These are phyloP conservation scores for Semotilus atromaculatus DNA, from an alignment of 2,797 vertebrate species.

Conservation along the genomic window DNA sequence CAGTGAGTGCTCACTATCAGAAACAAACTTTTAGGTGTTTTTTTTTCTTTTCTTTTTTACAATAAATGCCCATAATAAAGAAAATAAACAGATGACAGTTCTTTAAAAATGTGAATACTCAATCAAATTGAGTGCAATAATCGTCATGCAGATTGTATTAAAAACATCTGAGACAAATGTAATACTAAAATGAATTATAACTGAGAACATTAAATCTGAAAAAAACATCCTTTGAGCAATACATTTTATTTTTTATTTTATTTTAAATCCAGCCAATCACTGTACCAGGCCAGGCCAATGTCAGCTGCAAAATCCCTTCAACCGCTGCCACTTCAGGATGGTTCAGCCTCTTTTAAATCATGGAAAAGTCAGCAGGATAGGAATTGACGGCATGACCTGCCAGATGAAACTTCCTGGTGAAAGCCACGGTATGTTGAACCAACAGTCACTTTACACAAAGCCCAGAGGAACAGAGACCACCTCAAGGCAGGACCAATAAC, in stretches of 20 bases:
- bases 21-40: background rate
- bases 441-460: constrained; percentile 33
- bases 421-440: constrained; percentile 40
- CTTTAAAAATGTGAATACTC: background rate
- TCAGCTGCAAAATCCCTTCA: constrained; percentile 12
- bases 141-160: too few relatives aligned
- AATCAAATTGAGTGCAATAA: background rate
- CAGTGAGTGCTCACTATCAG: background rate
- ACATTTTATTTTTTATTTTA: too few relatives aligned
- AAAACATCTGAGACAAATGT: background rate
- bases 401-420: constrained; percentile 54
- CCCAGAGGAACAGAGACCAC: constrained; percentile 18
- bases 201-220: background rate
- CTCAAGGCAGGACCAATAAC: constrained; percentile 4
- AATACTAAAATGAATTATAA: background rate
- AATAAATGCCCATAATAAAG: background rate
- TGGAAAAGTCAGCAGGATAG: constrained; percentile 56
- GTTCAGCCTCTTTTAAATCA: constrained; percentile 47
- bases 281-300: background rate
- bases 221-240: background rate
- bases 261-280: background rate
- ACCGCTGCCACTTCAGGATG: background rate
- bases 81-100: background rate
- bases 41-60: background rate
- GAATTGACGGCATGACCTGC: constrained; percentile 48